phyloP scores from a whole-genome alignment of 2,113 vertebrate genomes.

The Piprites chloris region DNA sequence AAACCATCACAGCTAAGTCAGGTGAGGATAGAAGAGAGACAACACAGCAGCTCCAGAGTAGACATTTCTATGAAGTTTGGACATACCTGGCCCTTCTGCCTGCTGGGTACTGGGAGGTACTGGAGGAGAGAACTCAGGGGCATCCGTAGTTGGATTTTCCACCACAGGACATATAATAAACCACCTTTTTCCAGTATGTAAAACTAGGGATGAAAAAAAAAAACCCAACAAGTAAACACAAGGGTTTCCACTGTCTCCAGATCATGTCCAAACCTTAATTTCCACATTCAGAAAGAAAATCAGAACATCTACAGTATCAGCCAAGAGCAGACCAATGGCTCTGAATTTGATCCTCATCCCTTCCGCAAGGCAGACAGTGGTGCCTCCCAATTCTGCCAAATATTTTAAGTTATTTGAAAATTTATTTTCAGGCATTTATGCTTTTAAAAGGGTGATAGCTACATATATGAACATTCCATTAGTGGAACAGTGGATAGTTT shows the following conservation, averaged over 20 bases:
- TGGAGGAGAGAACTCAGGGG: conserved; percentile 71
- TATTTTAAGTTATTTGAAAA: background rate
- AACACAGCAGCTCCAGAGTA: background rate
- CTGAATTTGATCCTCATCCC: background rate
- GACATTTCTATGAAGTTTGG: background rate
- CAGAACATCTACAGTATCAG: background rate
- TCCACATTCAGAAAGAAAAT: background rate
- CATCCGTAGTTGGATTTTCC: conserved; percentile 81
- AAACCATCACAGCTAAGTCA: background rate
- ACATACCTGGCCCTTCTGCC: conserved; percentile 82
- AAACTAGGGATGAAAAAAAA: conserved; percentile 74
- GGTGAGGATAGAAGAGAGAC: background rate
- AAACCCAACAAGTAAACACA: background rate
- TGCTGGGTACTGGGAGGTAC: conserved; percentile 68
- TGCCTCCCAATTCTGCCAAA: background rate
- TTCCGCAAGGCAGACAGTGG: background rate
- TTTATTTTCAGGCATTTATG: background rate
- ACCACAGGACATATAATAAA: conserved; percentile 98
- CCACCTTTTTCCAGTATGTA: conserved; percentile 96
- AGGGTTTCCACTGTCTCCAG: background rate
- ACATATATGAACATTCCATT: background rate
- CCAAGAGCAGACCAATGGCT: background rate
- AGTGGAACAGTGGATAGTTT: background rate
- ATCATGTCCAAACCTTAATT: background rate
- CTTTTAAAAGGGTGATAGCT: background rate